These are phyloP conservation scores for Candoia aspera DNA, from an alignment of 2,113 vertebrate species.

Conservation along the genomic window DNA sequence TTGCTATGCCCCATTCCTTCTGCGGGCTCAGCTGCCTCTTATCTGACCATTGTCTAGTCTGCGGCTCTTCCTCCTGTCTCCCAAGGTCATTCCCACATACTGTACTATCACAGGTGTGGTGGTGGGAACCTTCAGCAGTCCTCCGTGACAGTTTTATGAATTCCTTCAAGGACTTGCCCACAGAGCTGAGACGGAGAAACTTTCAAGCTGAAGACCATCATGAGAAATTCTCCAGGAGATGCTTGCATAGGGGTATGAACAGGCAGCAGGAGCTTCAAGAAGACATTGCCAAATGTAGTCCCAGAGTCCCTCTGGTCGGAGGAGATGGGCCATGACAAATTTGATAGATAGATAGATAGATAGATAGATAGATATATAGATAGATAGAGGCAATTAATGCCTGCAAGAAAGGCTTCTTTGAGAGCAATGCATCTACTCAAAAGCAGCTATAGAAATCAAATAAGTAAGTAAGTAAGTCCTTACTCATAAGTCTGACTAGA, in stretches of 20 bases:
- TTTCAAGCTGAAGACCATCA: not conserved
- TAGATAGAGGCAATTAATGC: not conserved
- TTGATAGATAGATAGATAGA: no score
- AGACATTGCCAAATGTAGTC: not conserved
- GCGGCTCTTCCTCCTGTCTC: not conserved
- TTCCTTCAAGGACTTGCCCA: not conserved
- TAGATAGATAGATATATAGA: no score
- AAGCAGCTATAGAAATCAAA: no score
- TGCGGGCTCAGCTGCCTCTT: not conserved
- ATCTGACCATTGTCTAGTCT: not conserved
- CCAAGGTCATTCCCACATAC: not conserved
- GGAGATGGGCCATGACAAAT: no score
- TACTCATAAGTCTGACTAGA: not conserved
- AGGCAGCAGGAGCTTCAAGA: not conserved
- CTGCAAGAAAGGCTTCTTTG: not conserved
- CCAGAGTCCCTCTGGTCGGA: no score
- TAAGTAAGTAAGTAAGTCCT: not conserved
- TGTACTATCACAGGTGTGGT: not conserved
- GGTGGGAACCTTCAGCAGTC: not conserved
- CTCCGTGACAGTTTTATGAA: not conserved
- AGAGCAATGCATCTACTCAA: not conserved
- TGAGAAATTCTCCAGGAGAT: not conserved
- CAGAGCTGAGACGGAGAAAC: not conserved
- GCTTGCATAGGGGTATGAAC: not conserved
- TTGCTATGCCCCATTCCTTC: not conserved